A percentile compares a stretch with the other conserved stretches of the same genome.
phyloP scores from a whole-genome alignment of 2,888 invertebrate species.

The Rambutsinella grinnellia region DNA sequence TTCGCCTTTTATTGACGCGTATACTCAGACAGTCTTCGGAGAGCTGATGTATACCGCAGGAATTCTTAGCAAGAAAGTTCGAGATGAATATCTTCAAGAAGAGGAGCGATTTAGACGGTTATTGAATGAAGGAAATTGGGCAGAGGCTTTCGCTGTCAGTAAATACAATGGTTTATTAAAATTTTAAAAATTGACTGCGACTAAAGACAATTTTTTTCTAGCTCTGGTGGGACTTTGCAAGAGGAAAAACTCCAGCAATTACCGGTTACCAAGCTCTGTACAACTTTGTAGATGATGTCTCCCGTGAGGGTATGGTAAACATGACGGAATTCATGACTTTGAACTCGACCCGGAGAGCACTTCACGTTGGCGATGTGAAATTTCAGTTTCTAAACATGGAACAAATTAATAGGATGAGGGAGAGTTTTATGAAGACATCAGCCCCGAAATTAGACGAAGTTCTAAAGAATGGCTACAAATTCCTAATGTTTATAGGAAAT shows the following conservation, averaged over 20 bases:
- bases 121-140: conserved; percentile 49
- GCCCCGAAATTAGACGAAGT: no score
- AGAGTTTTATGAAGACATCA: no score
- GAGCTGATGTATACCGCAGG: conserved; percentile 69
- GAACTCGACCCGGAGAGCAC: conserved; percentile 2
- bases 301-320: neutral
- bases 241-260: neutral
- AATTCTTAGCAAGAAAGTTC: conserved; percentile 65
- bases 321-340: conserved; percentile 6
- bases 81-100: conserved; percentile 60
- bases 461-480: no score
- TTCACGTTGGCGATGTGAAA: conserved; percentile 31
- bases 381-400: no score
- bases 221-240: neutral
- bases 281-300: conserved; percentile 23
- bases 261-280: conserved; percentile 22
- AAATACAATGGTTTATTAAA: neutral
- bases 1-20: conserved; percentile 67
- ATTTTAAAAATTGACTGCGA: neutral
- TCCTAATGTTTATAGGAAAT: no score
- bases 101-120: conserved; percentile 49
- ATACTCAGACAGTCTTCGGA: conserved; percentile 68
- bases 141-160: conserved; percentile 56
- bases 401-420: no score
- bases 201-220: neutral